phyloP scores from a whole-genome alignment of 2,797 vertebrate species.

The Neopelma chrysocephalum region DNA sequence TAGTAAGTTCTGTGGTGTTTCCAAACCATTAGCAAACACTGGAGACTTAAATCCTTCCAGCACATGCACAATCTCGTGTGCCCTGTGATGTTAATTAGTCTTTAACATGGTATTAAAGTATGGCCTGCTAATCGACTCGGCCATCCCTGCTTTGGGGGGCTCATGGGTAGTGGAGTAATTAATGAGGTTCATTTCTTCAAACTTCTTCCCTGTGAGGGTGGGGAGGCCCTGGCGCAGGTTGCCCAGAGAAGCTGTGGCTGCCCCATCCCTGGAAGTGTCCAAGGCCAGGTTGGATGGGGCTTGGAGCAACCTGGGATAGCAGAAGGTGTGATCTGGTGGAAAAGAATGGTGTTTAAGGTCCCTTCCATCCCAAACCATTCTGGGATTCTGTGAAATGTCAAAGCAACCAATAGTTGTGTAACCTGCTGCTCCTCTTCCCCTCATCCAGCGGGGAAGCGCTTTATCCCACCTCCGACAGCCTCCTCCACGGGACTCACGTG shows the following conservation, averaged over 20 bases:
- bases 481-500: conserved; percentile 92
- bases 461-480: conserved; percentile 91
- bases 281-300: rapidly evolving
- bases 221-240: rapidly evolving
- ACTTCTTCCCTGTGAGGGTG: background rate
- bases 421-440: background rate
- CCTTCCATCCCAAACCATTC: background rate
- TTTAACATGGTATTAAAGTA: background rate
- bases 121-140: rapidly evolving
- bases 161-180: rapidly evolving
- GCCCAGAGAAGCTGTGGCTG: background rate
- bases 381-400: rapidly evolving
- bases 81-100: rapidly evolving
- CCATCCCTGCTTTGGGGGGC: rapidly evolving
- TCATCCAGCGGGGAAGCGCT: conserved; percentile 88
- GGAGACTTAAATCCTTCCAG: background rate
- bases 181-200: background rate
- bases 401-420: background rate
- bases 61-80: rapidly evolving
- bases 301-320: rapidly evolving
- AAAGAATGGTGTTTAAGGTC: background rate
- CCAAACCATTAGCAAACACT: rapidly evolving
- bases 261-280: background rate
- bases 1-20: conserved; percentile 74
- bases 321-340: background rate